Evolutionary conservation across 2,888 invertebrate genomes (phyloP).

Genomic region (Melitaea athalia): DNA sequence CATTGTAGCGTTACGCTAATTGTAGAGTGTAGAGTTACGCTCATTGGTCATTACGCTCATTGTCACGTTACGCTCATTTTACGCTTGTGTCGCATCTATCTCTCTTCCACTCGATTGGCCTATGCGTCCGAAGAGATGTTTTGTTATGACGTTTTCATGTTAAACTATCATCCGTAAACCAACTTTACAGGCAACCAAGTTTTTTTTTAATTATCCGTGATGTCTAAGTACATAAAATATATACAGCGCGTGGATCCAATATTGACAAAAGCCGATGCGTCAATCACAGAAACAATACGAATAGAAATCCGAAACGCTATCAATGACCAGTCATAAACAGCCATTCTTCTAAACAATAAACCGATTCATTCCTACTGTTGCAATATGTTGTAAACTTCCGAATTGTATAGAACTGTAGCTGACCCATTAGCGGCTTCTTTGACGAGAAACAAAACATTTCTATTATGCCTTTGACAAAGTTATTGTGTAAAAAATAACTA

Average conservation of each 20-base stretch:
- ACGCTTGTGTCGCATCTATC: too few species aligned
- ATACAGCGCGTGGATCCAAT: constrained; percentile 21
- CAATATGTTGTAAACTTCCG: constrained; percentile 71
- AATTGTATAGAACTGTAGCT: constrained; percentile 65
- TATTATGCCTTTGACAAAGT: constrained; percentile 53
- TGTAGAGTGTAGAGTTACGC: too few species aligned
- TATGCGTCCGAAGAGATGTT: too few species aligned
- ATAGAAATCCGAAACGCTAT: constrained; percentile 32
- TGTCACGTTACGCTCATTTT: too few species aligned
- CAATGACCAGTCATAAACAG: constrained; percentile 57
- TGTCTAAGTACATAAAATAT: not conserved
- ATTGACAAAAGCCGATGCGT: constrained; percentile 24
- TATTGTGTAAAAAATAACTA: constrained; percentile 57
- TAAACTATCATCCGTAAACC: too few species aligned
- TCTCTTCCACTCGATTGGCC: too few species aligned
- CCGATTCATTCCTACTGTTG: constrained; percentile 75
- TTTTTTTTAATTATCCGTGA: not conserved
- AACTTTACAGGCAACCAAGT: too few species aligned
- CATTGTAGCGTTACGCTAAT: too few species aligned
- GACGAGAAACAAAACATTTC: constrained; percentile 43
- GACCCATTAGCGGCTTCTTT: constrained; percentile 67
- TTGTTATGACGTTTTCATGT: too few species aligned
- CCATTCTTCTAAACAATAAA: constrained; percentile 72
- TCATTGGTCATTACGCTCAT: too few species aligned
- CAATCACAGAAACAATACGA: constrained; percentile 58